Conservation (phyloP, 1,140 invertebrate genomes). For the Teleopsis dalmanni region DNA sequence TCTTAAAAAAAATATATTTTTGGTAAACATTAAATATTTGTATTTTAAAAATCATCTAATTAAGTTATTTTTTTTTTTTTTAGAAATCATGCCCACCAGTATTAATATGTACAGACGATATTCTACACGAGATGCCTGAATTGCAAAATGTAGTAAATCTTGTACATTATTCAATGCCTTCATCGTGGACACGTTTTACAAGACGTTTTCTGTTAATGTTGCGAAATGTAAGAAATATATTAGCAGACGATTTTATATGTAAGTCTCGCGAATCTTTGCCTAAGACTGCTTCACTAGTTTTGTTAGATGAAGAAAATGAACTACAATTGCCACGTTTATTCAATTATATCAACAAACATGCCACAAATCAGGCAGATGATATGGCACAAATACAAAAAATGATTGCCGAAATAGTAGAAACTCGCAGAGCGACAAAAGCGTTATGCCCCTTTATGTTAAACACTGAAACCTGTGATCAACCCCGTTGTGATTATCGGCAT, state of each 20-base stretch:
- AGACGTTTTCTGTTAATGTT: slow-evolving; percentile 9
- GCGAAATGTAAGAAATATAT: slow-evolving; percentile 11
- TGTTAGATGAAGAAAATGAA: slow-evolving; percentile 15
- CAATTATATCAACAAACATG: slow-evolving; percentile 13
- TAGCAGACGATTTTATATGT: slow-evolving; percentile 1
- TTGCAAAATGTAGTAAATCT: slow-evolving; percentile 14
- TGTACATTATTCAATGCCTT: slow-evolving; percentile 14
- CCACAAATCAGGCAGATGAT: too few relatives aligned
- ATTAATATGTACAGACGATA: slow-evolving; percentile 6
- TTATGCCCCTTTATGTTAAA: too few relatives aligned
- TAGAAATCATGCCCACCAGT: slow-evolving; percentile 10
- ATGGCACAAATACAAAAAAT: too few relatives aligned
- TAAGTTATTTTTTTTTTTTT: too few relatives aligned
- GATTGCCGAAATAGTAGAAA: too few relatives aligned
- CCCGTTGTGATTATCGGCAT: too few relatives aligned
- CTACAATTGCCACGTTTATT: slow-evolving; percentile 14
- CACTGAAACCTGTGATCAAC: too few relatives aligned
- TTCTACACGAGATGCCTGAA: slow-evolving; percentile 8
- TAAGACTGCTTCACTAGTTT: slow-evolving; percentile 9
- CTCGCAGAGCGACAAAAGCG: too few relatives aligned
- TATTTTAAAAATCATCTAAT: too few relatives aligned
- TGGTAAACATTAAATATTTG: too few relatives aligned
- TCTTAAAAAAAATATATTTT: too few relatives aligned
- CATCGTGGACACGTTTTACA: slow-evolving; percentile 13
- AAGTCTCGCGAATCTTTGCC: too few relatives aligned